Conservation (phyloP, 2,888 invertebrate species). For the Ceraclea dissimilis region DNA sequence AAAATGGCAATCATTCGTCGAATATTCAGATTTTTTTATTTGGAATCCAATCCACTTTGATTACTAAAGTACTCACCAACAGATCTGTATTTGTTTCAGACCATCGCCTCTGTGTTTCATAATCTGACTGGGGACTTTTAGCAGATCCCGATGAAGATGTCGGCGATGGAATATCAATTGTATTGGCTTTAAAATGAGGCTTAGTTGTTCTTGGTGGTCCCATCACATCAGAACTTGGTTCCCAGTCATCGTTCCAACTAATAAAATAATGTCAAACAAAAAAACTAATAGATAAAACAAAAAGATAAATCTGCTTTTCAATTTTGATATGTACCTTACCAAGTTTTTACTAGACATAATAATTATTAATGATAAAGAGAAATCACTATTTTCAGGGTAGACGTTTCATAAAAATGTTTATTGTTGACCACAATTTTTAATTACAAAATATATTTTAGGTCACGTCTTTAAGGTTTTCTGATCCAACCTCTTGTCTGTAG, state of each 20-base stretch:
- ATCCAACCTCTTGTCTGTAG: no score
- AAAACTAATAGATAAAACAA: constrained; percentile 6
- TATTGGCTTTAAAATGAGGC: constrained; percentile 49
- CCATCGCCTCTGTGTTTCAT: constrained; percentile 39
- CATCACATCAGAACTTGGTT: neutral
- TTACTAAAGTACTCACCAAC: constrained; percentile 21
- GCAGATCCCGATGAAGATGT: constrained; percentile 35
- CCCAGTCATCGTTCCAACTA: constrained; percentile 20
- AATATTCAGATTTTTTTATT: no score
- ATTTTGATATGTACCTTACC: no score
- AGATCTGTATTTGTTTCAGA: constrained; percentile 34
- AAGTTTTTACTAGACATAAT: no score
- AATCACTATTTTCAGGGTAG: no score
- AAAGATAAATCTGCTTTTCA: neutral
- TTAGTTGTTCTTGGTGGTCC: constrained; percentile 27
- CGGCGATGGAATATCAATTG: constrained; percentile 52
- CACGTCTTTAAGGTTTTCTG: no score
- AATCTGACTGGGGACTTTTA: constrained; percentile 27
- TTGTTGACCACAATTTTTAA: no score
- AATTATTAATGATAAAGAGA: neutral
- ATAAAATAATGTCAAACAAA: constrained; percentile 7
- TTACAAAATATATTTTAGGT: no score
- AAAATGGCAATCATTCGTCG: no score
- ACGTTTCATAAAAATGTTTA: no score
- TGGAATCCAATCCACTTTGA: no score